Evolutionary conservation across 2,113 vertebrate species (phyloP), one percentile per base, ranked within the genome.

Genomic region (Rhabdornis inornatus): DNA sequence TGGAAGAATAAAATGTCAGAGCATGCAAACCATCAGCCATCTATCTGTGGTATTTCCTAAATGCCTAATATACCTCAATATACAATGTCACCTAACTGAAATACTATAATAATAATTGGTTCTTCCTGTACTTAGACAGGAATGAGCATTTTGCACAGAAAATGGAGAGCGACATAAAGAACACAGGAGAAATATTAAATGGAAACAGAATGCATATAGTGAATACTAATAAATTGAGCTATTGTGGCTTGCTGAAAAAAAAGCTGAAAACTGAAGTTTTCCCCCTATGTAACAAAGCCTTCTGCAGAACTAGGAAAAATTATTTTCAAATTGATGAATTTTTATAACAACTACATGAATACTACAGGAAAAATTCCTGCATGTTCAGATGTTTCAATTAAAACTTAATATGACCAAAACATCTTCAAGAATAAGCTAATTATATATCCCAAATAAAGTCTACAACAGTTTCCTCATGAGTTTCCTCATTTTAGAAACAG

Each of bases 111-210:
- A 92, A 77, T 86, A 95, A 96, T 83, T 94, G 78, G 50, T 59
- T 91, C 84, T 92, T 93, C 93, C 94, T 87, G 84, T 76, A 87
- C 66, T 96, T 82, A 90, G 79, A 35, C 71, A 96, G 59, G 66
- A 90, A 93, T 37, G 59, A 93, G 69, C 55, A 87, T 91, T 85
- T 63, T 19, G 49, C n/a, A 24, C 19, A 52, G 84, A 80, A 94
- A 83, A 91, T 47, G 15, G 85, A 93, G 63, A 91, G 27, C 22
- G 71, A 65, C 52, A 4, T 24, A 88, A 92, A 86, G 33, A 53
- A 91, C 37, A 61, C 53, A 9, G 27, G 15, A 77, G 47, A 77
- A 74, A 91, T n/a, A 86, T 15, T 59, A 75, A 90, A 39, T 1
- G 14, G 77, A 89, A 91, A 87, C 23, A 22, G 33, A 91, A 83